These are phyloP conservation scores for Leuciscus waleckii DNA, from an alignment of 2,797 vertebrate genomes.

Conservation along the genomic window DNA sequence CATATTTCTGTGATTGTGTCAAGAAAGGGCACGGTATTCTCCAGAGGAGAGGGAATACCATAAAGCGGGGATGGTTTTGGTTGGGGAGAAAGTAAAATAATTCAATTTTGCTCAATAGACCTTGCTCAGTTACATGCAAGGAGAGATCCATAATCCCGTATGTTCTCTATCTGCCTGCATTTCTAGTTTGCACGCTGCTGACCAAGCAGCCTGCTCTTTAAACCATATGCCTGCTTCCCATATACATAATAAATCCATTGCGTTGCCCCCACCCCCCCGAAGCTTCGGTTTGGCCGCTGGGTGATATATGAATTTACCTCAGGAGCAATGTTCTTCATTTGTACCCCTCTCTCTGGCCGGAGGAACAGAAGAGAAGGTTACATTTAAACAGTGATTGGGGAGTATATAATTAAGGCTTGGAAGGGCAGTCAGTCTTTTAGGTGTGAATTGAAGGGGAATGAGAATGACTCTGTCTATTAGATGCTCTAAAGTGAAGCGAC, in stretches of 20 bases:
- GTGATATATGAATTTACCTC: conserved; percentile 70
- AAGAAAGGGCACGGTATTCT: background rate
- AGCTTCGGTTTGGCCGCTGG: conserved; percentile 63
- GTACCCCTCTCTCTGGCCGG: conserved; percentile 54
- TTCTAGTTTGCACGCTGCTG: conserved; percentile 73
- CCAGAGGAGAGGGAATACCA: conserved; percentile 9
- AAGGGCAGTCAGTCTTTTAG: conserved; percentile 78
- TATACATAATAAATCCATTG: conserved; percentile 77
- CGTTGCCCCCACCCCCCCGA: conserved; percentile 45
- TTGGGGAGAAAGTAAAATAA: conserved; percentile 68
- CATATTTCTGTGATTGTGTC: conserved; percentile 13
- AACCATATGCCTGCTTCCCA: conserved; percentile 71
- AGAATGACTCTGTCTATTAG: conserved; percentile 78
- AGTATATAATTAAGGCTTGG: conserved; percentile 77
- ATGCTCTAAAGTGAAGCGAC: conserved; percentile 71
- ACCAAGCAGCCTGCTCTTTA: conserved; percentile 75
- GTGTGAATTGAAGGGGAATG: conserved; percentile 78
- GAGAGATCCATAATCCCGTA: conserved; percentile 74
- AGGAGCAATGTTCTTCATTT: conserved; percentile 63
- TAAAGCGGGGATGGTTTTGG: conserved; percentile 30
- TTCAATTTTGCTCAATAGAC: conserved; percentile 77
- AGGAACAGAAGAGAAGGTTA: conserved; percentile 67
- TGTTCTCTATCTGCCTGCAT: conserved; percentile 74
- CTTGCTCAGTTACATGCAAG: conserved; percentile 74
- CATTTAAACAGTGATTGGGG: conserved; percentile 77